phyloP scores from a whole-genome alignment of 2,113 vertebrate species.

The Narcine bancroftii region DNA sequence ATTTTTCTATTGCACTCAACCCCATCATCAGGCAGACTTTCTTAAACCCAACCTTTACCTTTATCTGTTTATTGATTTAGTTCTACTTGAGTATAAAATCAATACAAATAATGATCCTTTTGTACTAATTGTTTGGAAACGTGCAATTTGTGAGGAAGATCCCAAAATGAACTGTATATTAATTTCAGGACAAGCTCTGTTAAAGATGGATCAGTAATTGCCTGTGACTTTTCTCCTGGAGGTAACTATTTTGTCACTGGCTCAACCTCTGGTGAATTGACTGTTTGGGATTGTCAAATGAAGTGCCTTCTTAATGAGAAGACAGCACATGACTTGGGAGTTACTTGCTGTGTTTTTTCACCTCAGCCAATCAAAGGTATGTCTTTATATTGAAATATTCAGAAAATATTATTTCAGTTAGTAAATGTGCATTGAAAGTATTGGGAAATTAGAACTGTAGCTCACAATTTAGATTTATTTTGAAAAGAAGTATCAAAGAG shows the following conservation, averaged over 20 bases:
- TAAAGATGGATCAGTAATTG: slow-evolving; percentile 74
- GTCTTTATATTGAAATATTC: slow-evolving; percentile 45
- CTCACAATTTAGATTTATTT: background rate
- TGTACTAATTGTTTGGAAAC: background rate
- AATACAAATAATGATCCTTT: background rate
- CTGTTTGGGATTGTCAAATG: slow-evolving; percentile 70
- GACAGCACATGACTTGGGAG: slow-evolving; percentile 80
- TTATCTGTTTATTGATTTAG: background rate
- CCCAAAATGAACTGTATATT: background rate
- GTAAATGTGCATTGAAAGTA: background rate
- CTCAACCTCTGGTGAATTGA: slow-evolving; percentile 79
- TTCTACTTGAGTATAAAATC: background rate
- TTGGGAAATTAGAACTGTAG: background rate
- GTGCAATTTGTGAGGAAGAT: slow-evolving; percentile 12
- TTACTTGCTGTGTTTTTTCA: slow-evolving; percentile 78
- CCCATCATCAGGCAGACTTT: no score
- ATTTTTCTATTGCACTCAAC: no score
- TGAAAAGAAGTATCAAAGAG: background rate
- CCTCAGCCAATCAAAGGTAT: slow-evolving; percentile 57
- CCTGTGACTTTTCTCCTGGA: slow-evolving; percentile 73
- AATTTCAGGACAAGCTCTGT: slow-evolving; percentile 67
- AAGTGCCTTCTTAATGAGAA: slow-evolving; percentile 69
- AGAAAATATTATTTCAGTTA: slow-evolving; percentile 39
- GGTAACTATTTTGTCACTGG: slow-evolving; percentile 72
- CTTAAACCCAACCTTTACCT: background rate